A percentile compares a stretch with the other conserved stretches of the same genome.
phyloP scores from a whole-genome alignment of 2,888 invertebrate species.

The Drosophila demipolita region DNA sequence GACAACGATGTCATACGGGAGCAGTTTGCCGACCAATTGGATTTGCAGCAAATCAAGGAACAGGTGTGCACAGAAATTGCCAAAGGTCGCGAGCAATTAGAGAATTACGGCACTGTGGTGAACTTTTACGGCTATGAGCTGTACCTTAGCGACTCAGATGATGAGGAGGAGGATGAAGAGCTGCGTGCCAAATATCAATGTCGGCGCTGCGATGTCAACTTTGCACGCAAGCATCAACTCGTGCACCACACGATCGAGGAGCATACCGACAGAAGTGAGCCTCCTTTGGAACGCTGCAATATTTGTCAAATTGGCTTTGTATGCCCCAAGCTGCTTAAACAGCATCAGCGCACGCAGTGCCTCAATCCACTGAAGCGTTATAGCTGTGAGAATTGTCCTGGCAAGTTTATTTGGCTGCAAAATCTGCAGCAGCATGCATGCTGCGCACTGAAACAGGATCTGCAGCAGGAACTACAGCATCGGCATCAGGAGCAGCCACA shows the following conservation, averaged over 20 bases:
- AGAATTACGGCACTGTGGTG: constrained; percentile 77
- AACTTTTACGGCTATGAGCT: constrained; percentile 83
- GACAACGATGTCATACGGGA: constrained; percentile 67
- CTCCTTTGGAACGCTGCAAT: constrained; percentile 85
- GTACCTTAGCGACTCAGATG: constrained; percentile 83
- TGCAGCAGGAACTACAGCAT: constrained; percentile 52
- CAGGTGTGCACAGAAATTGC: constrained; percentile 67
- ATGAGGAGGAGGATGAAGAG: constrained; percentile 52
- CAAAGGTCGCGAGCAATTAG: constrained; percentile 46
- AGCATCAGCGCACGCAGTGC: constrained; percentile 86
- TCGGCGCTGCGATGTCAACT: constrained; percentile 68
- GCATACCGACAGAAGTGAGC: constrained; percentile 83
- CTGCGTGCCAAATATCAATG: constrained; percentile 70
- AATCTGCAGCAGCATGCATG: constrained; percentile 81
- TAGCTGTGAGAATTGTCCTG: constrained; percentile 79
- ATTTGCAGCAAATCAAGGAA: constrained; percentile 61
- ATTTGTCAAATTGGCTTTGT: constrained; percentile 86
- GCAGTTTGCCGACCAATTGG: constrained; percentile 44
- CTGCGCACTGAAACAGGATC: constrained; percentile 7
- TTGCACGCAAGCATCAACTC: constrained; percentile 76
- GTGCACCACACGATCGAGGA: constrained; percentile 77
- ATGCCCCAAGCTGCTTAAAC: constrained; percentile 85
- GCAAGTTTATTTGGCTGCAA: constrained; percentile 82
- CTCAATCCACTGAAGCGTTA: constrained; percentile 74
- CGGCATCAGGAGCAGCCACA: neutral